These are phyloP conservation scores for Aldrovandia affinis DNA, from an alignment of 2,797 vertebrate species.

Conservation along the genomic window DNA sequence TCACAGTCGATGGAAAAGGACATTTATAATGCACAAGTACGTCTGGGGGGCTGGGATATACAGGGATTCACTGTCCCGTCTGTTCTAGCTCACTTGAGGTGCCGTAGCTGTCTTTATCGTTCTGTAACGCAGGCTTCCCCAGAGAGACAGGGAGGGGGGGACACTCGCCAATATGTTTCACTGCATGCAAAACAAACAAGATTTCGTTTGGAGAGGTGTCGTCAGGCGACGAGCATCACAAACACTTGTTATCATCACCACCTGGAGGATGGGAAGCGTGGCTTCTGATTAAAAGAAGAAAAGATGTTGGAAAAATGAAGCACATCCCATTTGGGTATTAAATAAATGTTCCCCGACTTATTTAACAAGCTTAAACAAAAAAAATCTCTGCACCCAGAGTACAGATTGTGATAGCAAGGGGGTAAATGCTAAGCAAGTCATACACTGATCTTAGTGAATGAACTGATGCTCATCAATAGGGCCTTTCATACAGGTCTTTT, in stretches of 20 bases:
- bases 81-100: background rate
- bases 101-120: background rate
- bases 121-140: background rate
- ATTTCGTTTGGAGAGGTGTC: constrained; percentile 10
- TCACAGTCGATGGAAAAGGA: background rate
- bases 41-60: too few relatives aligned
- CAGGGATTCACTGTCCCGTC: too few relatives aligned
- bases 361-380: constrained; percentile 51
- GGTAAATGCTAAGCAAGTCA: constrained; percentile 42
- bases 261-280: constrained; percentile 24
- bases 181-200: background rate
- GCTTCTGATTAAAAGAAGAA: constrained; percentile 46
- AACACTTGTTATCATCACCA: background rate
- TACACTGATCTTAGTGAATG: constrained; percentile 25
- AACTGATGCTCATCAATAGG: background rate
- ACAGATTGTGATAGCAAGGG: constrained; percentile 27
- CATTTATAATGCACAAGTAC: background rate
- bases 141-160: background rate
- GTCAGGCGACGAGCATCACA: background rate
- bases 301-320: constrained; percentile 49
- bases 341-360: constrained; percentile 62
- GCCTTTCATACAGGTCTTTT: background rate
- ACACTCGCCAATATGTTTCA: background rate
- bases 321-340: constrained; percentile 46
- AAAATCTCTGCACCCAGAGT: constrained; percentile 39